Percentiles rank a stretch among this genome's conserved stretches.
These are phyloP conservation scores for Paramormyrops hopkinsi DNA, from an alignment of 2,797 vertebrate species.

Conservation along the genomic window DNA sequence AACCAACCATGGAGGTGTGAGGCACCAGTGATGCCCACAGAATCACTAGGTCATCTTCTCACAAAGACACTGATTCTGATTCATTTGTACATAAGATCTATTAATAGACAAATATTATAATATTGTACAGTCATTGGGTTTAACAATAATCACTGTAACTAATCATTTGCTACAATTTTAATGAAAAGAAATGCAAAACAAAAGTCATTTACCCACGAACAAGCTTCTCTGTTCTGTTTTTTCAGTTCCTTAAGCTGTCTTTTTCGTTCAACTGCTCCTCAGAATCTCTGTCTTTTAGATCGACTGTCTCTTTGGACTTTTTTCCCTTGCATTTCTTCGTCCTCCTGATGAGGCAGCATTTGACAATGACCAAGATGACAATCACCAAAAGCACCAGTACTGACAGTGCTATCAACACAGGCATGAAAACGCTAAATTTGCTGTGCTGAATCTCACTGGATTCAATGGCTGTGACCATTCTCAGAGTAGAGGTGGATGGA, in stretches of 20 bases:
- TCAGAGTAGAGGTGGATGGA: background rate
- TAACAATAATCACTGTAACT: background rate
- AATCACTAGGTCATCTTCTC: background rate
- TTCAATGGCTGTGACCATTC: background rate
- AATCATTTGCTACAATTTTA: background rate
- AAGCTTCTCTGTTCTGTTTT: background rate
- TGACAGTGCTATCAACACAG: conserved; percentile 59
- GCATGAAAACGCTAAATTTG: conserved; percentile 52
- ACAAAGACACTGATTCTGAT: background rate
- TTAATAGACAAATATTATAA: background rate
- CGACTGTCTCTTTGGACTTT: conserved; percentile 35
- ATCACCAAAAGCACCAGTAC: conserved; percentile 64
- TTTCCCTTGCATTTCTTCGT: conserved; percentile 37
- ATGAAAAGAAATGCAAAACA: background rate
- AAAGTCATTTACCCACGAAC: background rate
- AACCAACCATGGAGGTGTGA: background rate
- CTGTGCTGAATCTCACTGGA: background rate
- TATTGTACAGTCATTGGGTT: background rate
- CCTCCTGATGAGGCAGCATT: conserved; percentile 58
- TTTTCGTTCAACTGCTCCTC: conserved; percentile 45
- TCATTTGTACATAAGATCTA: background rate
- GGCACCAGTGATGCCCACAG: background rate
- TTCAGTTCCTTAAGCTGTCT: background rate
- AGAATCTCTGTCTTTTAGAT: conserved; percentile 37
- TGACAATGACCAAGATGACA: conserved; percentile 59